Percentiles rank a stretch among this genome's conserved stretches.
Conservation (phyloP, 2,113 vertebrate genomes). For the Siniperca knerii region DNA sequence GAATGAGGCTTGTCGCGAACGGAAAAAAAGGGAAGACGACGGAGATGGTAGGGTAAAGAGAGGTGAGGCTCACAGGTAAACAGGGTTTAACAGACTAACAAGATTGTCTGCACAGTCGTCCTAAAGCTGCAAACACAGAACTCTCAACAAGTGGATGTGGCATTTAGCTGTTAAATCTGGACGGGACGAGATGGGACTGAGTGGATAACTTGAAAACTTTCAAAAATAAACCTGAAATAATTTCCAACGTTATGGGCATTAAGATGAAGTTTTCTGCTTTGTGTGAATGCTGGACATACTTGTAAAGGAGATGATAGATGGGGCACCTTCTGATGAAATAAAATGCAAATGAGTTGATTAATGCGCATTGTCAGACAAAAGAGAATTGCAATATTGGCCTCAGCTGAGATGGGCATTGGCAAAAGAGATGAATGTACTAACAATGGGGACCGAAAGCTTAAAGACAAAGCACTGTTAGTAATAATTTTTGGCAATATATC, state of each 20-base stretch:
- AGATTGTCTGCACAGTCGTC: constrained; percentile 81
- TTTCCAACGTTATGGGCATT: neutral
- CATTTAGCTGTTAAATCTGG: constrained; percentile 38
- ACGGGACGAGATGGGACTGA: neutral
- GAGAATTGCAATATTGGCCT: constrained; percentile 32
- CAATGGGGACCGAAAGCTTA: constrained; percentile 1
- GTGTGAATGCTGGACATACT: neutral
- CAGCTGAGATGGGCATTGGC: constrained; percentile 26
- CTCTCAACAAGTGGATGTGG: constrained; percentile 62
- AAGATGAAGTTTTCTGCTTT: neutral
- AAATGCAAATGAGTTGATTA: constrained; percentile 47
- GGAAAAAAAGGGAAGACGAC: constrained; percentile 49
- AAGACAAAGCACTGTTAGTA: constrained; percentile 14
- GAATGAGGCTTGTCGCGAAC: constrained; percentile 77
- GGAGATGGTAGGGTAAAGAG: constrained; percentile 50
- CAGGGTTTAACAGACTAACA: constrained; percentile 67
- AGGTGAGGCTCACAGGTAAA: constrained; percentile 61
- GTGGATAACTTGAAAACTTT: neutral
- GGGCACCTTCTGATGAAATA: constrained; percentile 9
- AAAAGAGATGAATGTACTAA: constrained; percentile 31
- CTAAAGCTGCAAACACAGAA: constrained; percentile 75
- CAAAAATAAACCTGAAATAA: neutral
- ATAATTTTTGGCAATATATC: constrained; percentile 9
- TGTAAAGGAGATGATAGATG: constrained; percentile 40
- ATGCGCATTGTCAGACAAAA: constrained; percentile 40